Percentiles rank a stretch among this genome's conserved stretches.
Evolutionary conservation across 2,113 vertebrate species (phyloP).

Genomic region (Lethenteron reissneri): DNA sequence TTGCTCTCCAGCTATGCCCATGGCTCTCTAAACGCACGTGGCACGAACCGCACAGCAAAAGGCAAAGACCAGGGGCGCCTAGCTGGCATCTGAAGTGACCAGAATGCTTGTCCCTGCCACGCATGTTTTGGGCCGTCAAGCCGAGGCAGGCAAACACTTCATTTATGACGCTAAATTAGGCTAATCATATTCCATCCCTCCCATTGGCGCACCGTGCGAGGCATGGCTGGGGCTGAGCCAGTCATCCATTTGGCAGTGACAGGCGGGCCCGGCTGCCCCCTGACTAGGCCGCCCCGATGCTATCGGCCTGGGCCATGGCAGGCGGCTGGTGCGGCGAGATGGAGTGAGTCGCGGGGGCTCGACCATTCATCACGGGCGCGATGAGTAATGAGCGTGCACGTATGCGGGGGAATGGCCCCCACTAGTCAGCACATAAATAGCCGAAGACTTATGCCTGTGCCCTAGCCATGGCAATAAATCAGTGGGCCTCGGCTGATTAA

Average conservation of each 20-base stretch:
- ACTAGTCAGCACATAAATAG: slow-evolving; percentile 6
- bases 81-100: no score
- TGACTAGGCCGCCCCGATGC: slow-evolving; percentile 3
- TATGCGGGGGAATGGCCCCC: slow-evolving; percentile 1
- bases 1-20: no score
- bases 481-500: slow-evolving; percentile 4
- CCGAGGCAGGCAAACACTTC: slow-evolving; percentile 1
- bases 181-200: slow-evolving; percentile 5
- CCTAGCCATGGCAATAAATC: slow-evolving; percentile 6
- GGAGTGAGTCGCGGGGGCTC: slow-evolving; percentile 5
- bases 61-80: no score
- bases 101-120: no score
- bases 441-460: slow-evolving; percentile 4
- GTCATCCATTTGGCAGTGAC: slow-evolving; percentile 2
- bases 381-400: slow-evolving; percentile 6
- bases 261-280: neutral
- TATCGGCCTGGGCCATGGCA: slow-evolving; percentile 3
- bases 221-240: neutral
- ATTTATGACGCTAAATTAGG: slow-evolving; percentile 6
- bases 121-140: slow-evolving; percentile 3
- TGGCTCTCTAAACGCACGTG: no score
- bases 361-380: slow-evolving; percentile 4
- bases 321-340: slow-evolving; percentile 3
- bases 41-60: no score
- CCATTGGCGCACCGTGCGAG: neutral